Evolutionary conservation across 2,888 invertebrate species (phyloP).

Genomic region (Nezara viridula): DNA sequence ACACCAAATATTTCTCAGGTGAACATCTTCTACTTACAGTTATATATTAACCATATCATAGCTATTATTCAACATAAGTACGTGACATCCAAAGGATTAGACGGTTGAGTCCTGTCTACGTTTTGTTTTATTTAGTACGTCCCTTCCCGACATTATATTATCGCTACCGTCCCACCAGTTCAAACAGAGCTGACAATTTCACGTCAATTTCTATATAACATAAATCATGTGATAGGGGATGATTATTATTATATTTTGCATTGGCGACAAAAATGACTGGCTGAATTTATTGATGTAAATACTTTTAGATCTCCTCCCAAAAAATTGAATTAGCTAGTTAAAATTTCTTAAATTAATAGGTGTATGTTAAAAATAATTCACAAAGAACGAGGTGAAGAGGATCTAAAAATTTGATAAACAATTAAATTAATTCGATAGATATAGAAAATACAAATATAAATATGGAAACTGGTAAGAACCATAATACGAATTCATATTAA

Average conservation of each 20-base stretch:
- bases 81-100: slow-evolving; percentile 44
- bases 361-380: too few relatives aligned
- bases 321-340: too few relatives aligned
- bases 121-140: neutral
- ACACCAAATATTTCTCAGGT: slow-evolving; percentile 34
- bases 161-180: neutral
- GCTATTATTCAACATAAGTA: slow-evolving; percentile 42
- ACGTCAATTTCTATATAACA: neutral
- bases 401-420: too few relatives aligned
- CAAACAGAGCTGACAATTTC: neutral
- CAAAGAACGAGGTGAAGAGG: too few relatives aligned
- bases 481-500: too few relatives aligned
- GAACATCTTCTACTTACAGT: slow-evolving; percentile 46
- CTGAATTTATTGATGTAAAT: neutral
- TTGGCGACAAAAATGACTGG: too few relatives aligned
- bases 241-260: too few relatives aligned
- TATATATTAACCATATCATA: slow-evolving; percentile 48
- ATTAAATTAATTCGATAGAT: too few relatives aligned
- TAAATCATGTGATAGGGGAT: neutral
- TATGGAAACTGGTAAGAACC: too few relatives aligned
- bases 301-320: too few relatives aligned
- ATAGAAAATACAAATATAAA: too few relatives aligned
- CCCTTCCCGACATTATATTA: neutral
- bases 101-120: neutral
- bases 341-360: too few relatives aligned